Conservation (phyloP, 2,797 vertebrate species). For the Lepus townsendii region DNA sequence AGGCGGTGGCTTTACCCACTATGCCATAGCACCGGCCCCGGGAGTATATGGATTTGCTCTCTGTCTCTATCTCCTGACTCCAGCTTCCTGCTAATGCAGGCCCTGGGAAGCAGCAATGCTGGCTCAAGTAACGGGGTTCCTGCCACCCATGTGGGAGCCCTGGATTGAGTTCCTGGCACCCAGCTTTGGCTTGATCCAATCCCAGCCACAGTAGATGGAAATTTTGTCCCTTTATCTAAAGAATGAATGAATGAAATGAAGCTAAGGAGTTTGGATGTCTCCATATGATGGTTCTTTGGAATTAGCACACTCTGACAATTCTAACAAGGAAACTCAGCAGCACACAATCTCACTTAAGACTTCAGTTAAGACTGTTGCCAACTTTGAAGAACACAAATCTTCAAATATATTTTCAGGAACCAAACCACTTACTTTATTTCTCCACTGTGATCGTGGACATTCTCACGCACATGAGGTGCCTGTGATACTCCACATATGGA, state of each 20-base stretch:
- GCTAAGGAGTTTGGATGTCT: background rate
- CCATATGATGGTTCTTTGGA: background rate
- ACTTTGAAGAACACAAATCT: background rate
- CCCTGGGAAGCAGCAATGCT: too few relatives aligned
- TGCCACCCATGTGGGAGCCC: too few relatives aligned
- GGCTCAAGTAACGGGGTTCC: too few relatives aligned
- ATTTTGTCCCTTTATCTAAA: too few relatives aligned
- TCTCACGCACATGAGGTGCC: background rate
- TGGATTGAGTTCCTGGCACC: too few relatives aligned
- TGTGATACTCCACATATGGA: background rate
- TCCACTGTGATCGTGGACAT: background rate
- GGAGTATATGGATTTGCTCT: too few relatives aligned
- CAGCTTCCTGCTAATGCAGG: too few relatives aligned
- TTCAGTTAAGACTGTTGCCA: background rate
- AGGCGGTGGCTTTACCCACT: too few relatives aligned
- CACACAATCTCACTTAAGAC: background rate
- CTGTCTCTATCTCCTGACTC: too few relatives aligned
- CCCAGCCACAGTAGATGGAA: too few relatives aligned
- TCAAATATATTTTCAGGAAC: background rate
- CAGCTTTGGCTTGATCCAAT: too few relatives aligned
- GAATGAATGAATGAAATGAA: background rate
- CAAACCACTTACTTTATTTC: background rate
- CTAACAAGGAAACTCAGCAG: background rate
- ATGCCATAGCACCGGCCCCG: too few relatives aligned
- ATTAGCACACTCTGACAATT: background rate